Evolutionary conservation across 2,797 vertebrate species (phyloP).

Genomic region (Sparidentex hasta): DNA sequence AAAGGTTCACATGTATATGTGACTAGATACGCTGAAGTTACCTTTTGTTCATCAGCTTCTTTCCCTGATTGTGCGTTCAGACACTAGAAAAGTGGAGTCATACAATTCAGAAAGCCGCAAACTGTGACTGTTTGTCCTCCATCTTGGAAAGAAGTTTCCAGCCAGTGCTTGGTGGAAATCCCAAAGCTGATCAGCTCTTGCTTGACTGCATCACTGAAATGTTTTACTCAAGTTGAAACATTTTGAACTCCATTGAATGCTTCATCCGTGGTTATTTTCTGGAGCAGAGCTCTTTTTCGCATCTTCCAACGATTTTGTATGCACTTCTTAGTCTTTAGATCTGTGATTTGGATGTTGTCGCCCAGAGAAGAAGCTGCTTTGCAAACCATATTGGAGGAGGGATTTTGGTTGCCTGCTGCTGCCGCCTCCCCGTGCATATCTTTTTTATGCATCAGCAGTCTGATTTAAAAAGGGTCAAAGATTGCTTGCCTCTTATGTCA

Average conservation of each 20-base stretch:
- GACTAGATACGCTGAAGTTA: neutral
- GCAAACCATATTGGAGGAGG: slow-evolving; percentile 42
- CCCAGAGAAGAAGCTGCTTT: slow-evolving; percentile 42
- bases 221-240: slow-evolving; percentile 13
- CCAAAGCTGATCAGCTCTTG: slow-evolving; percentile 21
- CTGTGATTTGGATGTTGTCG: slow-evolving; percentile 23
- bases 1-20: slow-evolving; percentile 1
- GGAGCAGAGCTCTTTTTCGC: slow-evolving; percentile 1
- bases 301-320: neutral
- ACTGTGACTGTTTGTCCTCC: slow-evolving; percentile 25
- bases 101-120: slow-evolving; percentile 24
- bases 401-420: slow-evolving; percentile 54
- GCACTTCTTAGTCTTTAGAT: slow-evolving; percentile 27
- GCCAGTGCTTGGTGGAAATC: slow-evolving; percentile 21
- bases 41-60: neutral
- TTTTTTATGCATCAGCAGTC: slow-evolving; percentile 78
- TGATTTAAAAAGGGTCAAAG: slow-evolving; percentile 74
- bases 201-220: slow-evolving; percentile 37
- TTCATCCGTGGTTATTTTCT: neutral
- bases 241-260: slow-evolving; percentile 2
- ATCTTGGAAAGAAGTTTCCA: slow-evolving; percentile 14
- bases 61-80: neutral
- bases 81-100: slow-evolving; percentile 10
- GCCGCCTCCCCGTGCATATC: slow-evolving; percentile 54
- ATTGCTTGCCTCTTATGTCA: slow-evolving; percentile 68